Conservation (phyloP, 1,140 invertebrate species). For the Plutomurus gul region DNA sequence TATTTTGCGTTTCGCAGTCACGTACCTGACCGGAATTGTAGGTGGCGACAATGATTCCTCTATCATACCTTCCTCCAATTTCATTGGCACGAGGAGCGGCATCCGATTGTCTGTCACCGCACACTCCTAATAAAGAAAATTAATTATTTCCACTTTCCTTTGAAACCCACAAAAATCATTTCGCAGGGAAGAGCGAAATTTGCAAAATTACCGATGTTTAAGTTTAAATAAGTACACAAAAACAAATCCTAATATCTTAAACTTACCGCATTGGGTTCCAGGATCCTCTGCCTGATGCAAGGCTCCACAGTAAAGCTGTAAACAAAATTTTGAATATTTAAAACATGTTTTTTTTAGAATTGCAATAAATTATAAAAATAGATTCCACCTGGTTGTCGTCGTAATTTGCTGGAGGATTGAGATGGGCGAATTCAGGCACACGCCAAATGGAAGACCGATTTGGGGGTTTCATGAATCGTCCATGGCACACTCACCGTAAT, state of each 20-base stretch:
- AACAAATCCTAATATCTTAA: too few relatives aligned
- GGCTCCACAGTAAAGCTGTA: conserved; percentile 53
- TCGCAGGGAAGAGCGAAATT: too few relatives aligned
- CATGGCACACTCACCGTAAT: conserved; percentile 56
- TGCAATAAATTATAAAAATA: too few relatives aligned
- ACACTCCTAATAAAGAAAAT: conserved; percentile 55
- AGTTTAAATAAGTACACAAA: too few relatives aligned
- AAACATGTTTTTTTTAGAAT: not conserved
- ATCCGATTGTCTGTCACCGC: conserved; percentile 58
- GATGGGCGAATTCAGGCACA: conserved; percentile 22
- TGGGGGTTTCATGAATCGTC: conserved; percentile 61
- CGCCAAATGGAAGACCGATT: conserved; percentile 63
- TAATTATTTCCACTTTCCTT: too few relatives aligned
- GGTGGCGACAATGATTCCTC: conserved; percentile 56
- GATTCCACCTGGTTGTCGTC: conserved; percentile 48
- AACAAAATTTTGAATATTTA: not conserved
- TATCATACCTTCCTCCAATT: conserved; percentile 56
- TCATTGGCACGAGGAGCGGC: conserved; percentile 56
- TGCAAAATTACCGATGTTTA: too few relatives aligned
- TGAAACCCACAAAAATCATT: too few relatives aligned
- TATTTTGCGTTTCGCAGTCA: too few relatives aligned
- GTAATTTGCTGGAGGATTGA: conserved; percentile 55
- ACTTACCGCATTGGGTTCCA: conserved; percentile 58
- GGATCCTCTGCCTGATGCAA: conserved; percentile 49
- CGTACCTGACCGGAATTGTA: conserved; percentile 54